Evolutionary conservation across 2,113 vertebrate genomes (phyloP).

Genomic region (Sinocyclocheilus rhinocerous): DNA sequence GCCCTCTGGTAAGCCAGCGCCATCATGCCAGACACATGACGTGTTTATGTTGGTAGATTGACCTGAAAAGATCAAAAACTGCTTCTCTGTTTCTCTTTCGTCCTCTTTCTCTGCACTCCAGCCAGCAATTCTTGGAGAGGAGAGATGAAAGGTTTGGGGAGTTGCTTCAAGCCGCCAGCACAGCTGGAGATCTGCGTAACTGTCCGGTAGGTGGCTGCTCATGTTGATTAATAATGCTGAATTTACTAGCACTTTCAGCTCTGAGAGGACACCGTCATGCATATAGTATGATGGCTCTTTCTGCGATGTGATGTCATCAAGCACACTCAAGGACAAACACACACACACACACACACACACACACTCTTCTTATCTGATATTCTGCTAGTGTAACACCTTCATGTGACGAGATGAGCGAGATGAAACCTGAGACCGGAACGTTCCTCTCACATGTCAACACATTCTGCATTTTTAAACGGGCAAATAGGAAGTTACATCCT

Average conservation of each 20-base stretch:
- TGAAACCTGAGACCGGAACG: conserved; percentile 10
- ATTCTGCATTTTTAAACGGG: conserved; percentile 52
- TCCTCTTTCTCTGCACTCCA: conserved; percentile 60
- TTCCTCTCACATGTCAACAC: conserved; percentile 38
- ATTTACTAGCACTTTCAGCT: neutral
- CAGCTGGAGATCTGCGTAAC: conserved; percentile 89
- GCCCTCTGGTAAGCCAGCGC: conserved; percentile 87
- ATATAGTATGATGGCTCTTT: neutral
- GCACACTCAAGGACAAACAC: conserved; percentile 2
- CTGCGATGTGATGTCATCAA: neutral
- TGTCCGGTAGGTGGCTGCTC: conserved; percentile 87
- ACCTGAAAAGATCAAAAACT: neutral
- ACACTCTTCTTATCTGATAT: neutral
- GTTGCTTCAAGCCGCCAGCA: conserved; percentile 89
- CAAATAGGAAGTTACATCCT: neutral
- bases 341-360: neutral
- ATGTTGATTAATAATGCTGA: neutral
- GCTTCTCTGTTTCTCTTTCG: neutral
- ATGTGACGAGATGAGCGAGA: neutral
- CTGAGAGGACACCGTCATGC: neutral
- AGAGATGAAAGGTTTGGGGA: conserved; percentile 89
- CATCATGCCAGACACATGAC: neutral
- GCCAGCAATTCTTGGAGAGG: conserved; percentile 87
- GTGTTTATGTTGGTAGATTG: neutral
- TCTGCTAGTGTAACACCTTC: neutral